These are phyloP conservation scores for Syncerus caffer DNA, from an alignment of 2,797 vertebrate genomes.

Conservation along the genomic window DNA sequence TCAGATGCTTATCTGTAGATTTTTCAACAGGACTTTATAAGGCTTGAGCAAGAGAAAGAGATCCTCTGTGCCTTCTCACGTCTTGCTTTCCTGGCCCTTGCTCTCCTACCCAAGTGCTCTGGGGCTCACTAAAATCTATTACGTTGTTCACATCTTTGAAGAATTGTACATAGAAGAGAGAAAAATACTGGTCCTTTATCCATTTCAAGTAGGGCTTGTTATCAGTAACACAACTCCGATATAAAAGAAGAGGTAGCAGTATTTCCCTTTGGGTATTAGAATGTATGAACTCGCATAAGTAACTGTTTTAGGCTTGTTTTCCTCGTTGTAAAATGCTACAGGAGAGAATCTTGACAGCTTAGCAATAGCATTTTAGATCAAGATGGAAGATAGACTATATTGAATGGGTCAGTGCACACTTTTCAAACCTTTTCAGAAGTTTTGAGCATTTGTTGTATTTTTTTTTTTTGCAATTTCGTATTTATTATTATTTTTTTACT, in stretches of 20 bases:
- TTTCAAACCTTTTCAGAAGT: background rate
- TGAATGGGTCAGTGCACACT: background rate
- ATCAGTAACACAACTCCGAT: too few species aligned
- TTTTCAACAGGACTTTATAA: slow-evolving; percentile 80
- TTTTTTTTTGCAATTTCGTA: background rate
- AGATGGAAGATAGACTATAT: background rate
- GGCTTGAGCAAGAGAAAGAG: slow-evolving; percentile 39
- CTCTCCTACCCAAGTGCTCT: background rate
- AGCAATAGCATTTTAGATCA: background rate
- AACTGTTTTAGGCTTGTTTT: background rate
- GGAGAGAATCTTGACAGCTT: background rate
- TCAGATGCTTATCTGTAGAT: slow-evolving; percentile 86
- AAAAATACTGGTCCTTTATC: background rate
- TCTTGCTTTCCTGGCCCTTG: slow-evolving; percentile 28
- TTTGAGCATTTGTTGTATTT: background rate
- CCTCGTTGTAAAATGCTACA: accelerated
- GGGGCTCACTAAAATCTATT: background rate
- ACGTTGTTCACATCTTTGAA: background rate
- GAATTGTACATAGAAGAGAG: background rate
- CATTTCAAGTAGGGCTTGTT: background rate
- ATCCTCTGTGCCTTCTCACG: slow-evolving; percentile 58
- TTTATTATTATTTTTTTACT: background rate
- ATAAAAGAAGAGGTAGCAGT: background rate
- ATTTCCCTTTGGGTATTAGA: background rate
- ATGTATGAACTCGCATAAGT: background rate